Evolutionary conservation across 2,888 invertebrate species (phyloP).

Genomic region (Zootermopsis nevadensis): DNA sequence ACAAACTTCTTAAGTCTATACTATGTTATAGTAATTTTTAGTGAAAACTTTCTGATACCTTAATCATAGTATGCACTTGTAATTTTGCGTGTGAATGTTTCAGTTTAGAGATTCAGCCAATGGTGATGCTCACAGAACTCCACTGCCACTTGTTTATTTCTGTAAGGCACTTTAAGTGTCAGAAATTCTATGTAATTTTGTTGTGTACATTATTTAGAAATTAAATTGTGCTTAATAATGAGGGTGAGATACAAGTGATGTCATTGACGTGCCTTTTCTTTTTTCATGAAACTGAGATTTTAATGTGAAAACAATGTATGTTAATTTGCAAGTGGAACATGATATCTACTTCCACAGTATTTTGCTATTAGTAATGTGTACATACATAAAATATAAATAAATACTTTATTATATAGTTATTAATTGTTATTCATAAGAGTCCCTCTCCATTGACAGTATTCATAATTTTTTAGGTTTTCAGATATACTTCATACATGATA

Average conservation of each 20-base stretch:
- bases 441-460: neutral
- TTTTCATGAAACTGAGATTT: constrained; percentile 34
- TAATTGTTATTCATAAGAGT: neutral
- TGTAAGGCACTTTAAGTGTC: constrained; percentile 37
- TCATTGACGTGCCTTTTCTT: constrained; percentile 25
- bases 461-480: no score
- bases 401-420: constrained; percentile 25
- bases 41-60: constrained; percentile 3
- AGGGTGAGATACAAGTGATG: constrained; percentile 22
- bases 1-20: neutral
- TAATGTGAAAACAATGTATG: constrained; percentile 28
- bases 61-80: constrained; percentile 20
- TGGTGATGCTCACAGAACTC: constrained; percentile 39
- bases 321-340: constrained; percentile 22
- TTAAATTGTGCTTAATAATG: constrained; percentile 31
- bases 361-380: constrained; percentile 39
- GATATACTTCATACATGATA: no score
- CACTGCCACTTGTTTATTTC: constrained; percentile 43
- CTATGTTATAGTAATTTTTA: neutral
- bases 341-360: constrained; percentile 5
- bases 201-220: constrained; percentile 37
- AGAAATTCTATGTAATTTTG: constrained; percentile 24
- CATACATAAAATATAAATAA: constrained; percentile 30
- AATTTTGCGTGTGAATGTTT: constrained; percentile 38
- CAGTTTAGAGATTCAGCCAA: neutral